Base-by-base conservation (phyloP, 2,797 vertebrate species). In the Echiichthys vipera region DNA sequence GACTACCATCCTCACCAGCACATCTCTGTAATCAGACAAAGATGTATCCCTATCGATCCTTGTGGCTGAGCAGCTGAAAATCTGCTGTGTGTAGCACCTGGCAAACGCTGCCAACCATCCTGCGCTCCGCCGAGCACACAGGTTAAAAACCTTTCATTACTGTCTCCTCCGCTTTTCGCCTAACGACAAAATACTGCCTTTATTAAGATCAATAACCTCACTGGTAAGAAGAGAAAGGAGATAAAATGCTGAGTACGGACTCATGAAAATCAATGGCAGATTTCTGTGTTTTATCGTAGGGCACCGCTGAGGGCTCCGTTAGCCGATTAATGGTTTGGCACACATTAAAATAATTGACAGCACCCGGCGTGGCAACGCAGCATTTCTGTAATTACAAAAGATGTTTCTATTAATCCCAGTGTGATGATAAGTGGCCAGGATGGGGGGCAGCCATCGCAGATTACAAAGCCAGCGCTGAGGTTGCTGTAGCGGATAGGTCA, bases 101-200 rank as follows among this genome's bases (percentile, higher is more conserved):
- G 79, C 82, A 88, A 76, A 76, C 76, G 55, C 24, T 78, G 59
- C 79, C 80, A 62, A 77, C 56, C 25, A 71, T 71, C 84, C 84
- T 50, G 74, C 30, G 34, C 75, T 62, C 76, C 56, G 43, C 75
- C n/a, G 50, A 83, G 87, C 85, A 88, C 77, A 24, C 80, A 65
- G 89, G 89, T 91, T 90, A 89, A 90, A 91, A 90, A 89, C 87
- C 86, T 92, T 94, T 92, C 88, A 92, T 92, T 92, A 93, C 85
- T 71, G 88, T 87, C 87, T 91, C 86, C 81, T 62, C 79, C 45
- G 78, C 80, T 68, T 64, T 81, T 91, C 80, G 85, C 82, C 82
- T 90, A 85, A 86, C 64, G 84, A 90, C 88, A 91, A 89, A 93
- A 91, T 83, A 81, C 87, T 71, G 84, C 88, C 78, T 89, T 91